These are phyloP conservation scores for Junco hyemalis DNA, from an alignment of 2,113 vertebrate species.

Conservation along the genomic window DNA sequence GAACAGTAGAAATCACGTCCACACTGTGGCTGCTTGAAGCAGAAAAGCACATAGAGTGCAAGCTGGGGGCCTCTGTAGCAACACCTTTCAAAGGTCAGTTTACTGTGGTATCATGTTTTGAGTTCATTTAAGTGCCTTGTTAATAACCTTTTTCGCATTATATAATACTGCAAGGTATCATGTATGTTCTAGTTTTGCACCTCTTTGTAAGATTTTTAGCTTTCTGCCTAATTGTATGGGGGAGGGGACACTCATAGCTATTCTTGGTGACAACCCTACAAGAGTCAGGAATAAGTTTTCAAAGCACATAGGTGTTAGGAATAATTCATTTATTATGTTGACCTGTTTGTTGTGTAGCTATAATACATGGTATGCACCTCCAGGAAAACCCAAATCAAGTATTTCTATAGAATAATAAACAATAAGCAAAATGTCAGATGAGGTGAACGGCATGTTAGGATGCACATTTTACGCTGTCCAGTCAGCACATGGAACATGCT, in stretches of 20 bases:
- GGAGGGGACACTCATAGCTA: neutral
- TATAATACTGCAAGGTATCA: neutral
- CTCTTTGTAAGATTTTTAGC: conserved; percentile 18
- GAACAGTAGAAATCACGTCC: neutral
- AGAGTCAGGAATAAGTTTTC: neutral
- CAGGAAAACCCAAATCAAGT: neutral
- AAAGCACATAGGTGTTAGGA: neutral
- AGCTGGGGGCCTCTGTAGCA: neutral
- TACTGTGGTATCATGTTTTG: conserved; percentile 6
- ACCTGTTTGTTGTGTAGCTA: neutral
- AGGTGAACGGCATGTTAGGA: neutral
- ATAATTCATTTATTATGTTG: neutral
- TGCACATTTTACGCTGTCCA: neutral
- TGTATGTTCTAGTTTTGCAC: neutral
- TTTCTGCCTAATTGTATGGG: conserved; percentile 1
- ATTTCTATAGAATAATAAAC: neutral
- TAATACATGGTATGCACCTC: neutral
- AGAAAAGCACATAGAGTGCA: neutral
- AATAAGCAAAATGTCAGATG: neutral
- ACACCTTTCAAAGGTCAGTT: conserved; percentile 6
- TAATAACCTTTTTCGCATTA: conserved; percentile 29
- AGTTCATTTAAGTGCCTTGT: conserved; percentile 32
- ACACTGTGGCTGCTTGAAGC: neutral
- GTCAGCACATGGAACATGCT: neutral
- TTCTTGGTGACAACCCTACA: neutral